Base-by-base conservation (phyloP, 2,113 vertebrate species). In the Nothocercus julius region DNA sequence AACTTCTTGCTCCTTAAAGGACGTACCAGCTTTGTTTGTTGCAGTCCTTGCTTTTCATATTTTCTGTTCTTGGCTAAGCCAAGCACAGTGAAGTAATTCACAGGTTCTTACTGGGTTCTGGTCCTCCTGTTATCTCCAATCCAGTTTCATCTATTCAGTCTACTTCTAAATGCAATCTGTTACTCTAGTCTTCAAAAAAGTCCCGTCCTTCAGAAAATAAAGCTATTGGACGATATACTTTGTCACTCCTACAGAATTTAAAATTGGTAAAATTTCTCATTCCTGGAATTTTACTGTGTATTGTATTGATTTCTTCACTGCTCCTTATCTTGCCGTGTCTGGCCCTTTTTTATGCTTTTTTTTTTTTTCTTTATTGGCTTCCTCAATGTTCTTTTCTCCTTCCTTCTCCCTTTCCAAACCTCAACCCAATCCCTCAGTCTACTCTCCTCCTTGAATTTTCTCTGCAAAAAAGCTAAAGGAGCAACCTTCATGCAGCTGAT, bases 41-140 rank as follows among this genome's bases (percentile, higher is more conserved):
- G 80, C 83, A 13, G 30, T 18, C 86, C 75, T 72, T 56, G 44
- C 61, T 38, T 40, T 86, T 56, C 42, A 3, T 25, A 47, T 4
- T 44, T 47, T 63, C 62, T 61, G 3, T 56, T 69, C 58, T 36
- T 59, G 58, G 63, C 66, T 11, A 6, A 47, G 66, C 22, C 30
- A 51, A 3, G 24, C n/a, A 47, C 64, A 85, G 53, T 38, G 91
- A 47, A 56, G 85, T 76, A 70, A 58, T 90, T 90, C 93, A 61
- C 87, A 89, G 88, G 74, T 82, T 85, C 84, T 96, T 19, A 21
- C 67, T 87, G n/a, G 75, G 44, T 81, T 88, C 86, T 85, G 40
- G 47, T 84, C 82, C 34, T 74, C 19, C 73, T 47, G 59, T 89
- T 91, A 83, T 88, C 95, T 64, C 38, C 85, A 70, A 9, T 76